Evolutionary conservation across 2,113 vertebrate species (phyloP), one percentile per base, ranked within the genome.

Genomic region (Oplegnathus fasciatus): DNA sequence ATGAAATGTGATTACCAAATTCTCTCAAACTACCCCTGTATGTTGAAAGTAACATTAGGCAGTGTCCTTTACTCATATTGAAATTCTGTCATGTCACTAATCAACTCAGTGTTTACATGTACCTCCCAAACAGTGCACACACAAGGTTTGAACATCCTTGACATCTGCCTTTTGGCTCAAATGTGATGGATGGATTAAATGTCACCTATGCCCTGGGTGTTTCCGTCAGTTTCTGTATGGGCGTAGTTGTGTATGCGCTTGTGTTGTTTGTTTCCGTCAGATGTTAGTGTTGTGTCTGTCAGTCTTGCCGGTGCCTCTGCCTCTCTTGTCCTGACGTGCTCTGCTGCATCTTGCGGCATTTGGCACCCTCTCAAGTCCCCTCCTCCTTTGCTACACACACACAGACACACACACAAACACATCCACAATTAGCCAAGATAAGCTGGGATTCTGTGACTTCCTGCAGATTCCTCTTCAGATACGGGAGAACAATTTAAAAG

Each of bases 401-500:
- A 81, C 44, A 80, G 80, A 80, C 78, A 86, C 75, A 86, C 40
- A 84, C 61, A 86, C 71, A 87, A n/a, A 84, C 89, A 89, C 90
- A 84, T 58, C 40, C 67, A 86, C 90, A 94, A 93, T 90, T 92
- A 90, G 86, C 92, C 78, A 75, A 91, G 93, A 93, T 91, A 93
- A 94, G 83, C 91, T 60, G 79, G 88, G 91, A 91, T 92, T 94
- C 87, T 83, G 84, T 88, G 85, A 93, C 93, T 94, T 96, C 94
- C 93, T 94, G 90, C 89, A 88, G 93, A 94, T 95, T 88, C 75
- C 80, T 86, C 86, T 89, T 82, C 82, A 92, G 92, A 95, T 94
- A 95, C 89, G 81, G 60, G 24, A 76, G 86, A 90, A 87, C 83
- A 82, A 70, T 91, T 94, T 91, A 91, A 93, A 90, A 91, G 64